Conservation (phyloP, 1,140 invertebrate genomes). For the Lutraria rhynchaena region DNA sequence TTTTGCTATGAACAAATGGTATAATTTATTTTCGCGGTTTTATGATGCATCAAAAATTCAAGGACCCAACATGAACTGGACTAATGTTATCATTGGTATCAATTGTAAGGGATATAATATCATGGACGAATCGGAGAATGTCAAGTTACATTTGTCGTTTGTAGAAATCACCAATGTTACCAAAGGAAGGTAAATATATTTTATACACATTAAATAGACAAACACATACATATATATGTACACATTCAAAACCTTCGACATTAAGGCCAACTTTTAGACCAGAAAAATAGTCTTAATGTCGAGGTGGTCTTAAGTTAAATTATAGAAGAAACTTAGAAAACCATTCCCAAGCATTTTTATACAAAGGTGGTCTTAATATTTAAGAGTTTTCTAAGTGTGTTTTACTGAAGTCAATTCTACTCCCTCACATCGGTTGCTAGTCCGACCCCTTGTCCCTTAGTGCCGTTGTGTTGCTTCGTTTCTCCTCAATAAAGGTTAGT, state of each 20-base stretch:
- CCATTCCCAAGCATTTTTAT: too few relatives aligned
- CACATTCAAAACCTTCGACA: not conserved
- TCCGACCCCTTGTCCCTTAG: too few relatives aligned
- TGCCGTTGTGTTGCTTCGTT: too few relatives aligned
- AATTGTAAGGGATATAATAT: conserved; percentile 72
- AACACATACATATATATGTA: not conserved
- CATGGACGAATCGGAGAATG: conserved; percentile 68
- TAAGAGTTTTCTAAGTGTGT: too few relatives aligned
- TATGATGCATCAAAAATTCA: conserved; percentile 65
- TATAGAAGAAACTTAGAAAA: too few relatives aligned
- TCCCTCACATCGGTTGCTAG: too few relatives aligned
- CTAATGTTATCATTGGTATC: conserved; percentile 69
- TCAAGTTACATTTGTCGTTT: conserved; percentile 66
- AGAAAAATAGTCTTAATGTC: too few relatives aligned
- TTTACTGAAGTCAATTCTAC: too few relatives aligned
- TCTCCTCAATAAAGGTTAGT: too few relatives aligned
- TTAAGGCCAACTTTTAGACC: too few relatives aligned
- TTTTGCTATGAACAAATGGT: conserved; percentile 70
- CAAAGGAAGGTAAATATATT: conserved; percentile 65
- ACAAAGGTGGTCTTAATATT: too few relatives aligned
- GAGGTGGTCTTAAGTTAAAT: too few relatives aligned
- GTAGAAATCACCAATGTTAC: conserved; percentile 68
- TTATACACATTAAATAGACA: not conserved
- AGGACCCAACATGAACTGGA: conserved; percentile 43
- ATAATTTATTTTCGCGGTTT: conserved; percentile 68